Percentiles rank a stretch among this genome's conserved stretches.
phyloP scores from a whole-genome alignment of 2,797 vertebrate genomes.

The Catostomus latipinnis region DNA sequence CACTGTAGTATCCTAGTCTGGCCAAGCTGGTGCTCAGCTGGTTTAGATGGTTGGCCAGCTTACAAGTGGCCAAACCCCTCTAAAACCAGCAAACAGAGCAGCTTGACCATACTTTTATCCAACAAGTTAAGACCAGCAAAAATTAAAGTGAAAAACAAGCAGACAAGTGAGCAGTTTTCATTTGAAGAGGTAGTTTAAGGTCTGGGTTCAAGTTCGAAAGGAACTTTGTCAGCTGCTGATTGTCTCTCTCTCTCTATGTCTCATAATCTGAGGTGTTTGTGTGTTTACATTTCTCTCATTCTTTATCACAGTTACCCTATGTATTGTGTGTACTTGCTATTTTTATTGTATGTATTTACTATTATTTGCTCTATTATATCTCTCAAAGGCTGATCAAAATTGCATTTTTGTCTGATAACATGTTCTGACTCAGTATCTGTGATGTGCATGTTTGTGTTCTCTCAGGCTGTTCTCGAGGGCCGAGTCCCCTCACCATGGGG shows the following conservation, averaged over 20 bases:
- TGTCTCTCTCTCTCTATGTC: conserved; percentile 8
- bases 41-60: too few species aligned
- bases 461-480: conserved; percentile 94
- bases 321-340: background rate
- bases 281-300: conserved; percentile 23
- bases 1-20: too few species aligned
- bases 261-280: conserved; percentile 16
- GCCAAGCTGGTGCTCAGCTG: too few species aligned
- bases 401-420: background rate
- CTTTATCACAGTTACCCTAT: background rate
- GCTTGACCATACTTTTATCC: too few species aligned
- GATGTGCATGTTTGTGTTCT: conserved; percentile 49
- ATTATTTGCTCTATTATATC: background rate
- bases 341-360: too few species aligned
- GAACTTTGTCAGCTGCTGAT: background rate
- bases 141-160: background rate
- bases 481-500: conserved; percentile 97
- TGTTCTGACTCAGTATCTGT: conserved; percentile 27
- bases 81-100: too few species aligned
- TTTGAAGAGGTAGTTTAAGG: background rate
- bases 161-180: background rate
- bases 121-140: background rate
- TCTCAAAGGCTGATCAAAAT: background rate
- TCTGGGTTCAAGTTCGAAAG: background rate
- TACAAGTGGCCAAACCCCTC: too few species aligned